phyloP scores from a whole-genome alignment of 2,113 vertebrate species.

The Dicerorhinus sumatrensis region DNA sequence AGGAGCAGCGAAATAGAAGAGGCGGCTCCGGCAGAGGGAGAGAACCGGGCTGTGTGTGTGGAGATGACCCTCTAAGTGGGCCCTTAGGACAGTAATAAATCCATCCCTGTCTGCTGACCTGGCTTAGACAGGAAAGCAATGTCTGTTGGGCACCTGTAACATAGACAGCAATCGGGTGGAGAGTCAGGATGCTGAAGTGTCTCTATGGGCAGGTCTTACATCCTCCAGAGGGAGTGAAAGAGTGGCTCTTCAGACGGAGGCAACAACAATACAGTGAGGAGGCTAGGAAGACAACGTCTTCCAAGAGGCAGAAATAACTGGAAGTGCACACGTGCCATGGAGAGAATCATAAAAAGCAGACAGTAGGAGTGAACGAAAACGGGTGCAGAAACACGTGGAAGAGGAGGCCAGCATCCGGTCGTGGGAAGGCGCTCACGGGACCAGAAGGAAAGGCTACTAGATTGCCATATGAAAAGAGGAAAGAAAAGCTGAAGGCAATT shows the following conservation, averaged over 20 bases:
- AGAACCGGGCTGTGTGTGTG: neutral
- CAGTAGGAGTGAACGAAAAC: neutral
- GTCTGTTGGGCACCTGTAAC: neutral
- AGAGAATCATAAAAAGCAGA: neutral
- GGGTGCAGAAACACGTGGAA: neutral
- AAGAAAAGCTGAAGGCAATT: neutral
- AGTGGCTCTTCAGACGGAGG: neutral
- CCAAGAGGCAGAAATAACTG: neutral
- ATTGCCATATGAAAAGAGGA: neutral
- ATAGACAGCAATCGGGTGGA: neutral
- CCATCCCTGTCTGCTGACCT: constrained; percentile 55
- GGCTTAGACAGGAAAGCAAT: neutral
- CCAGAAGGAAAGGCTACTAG: neutral
- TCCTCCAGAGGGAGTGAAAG: neutral
- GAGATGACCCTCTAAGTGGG: neutral
- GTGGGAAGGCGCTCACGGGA: too few species aligned
- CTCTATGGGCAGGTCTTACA: constrained; percentile 36
- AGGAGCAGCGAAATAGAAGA: neutral
- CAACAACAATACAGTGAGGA: neutral
- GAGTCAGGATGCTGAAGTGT: constrained; percentile 16
- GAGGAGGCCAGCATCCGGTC: neutral
- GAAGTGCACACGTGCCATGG: neutral
- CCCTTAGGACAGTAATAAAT: constrained; percentile 56
- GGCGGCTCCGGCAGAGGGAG: neutral
- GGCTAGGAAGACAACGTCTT: neutral